Percentiles rank a stretch among this genome's conserved stretches.
Evolutionary conservation across 2,888 invertebrate species (phyloP).

Genomic region (Agrenia bidenticulata): DNA sequence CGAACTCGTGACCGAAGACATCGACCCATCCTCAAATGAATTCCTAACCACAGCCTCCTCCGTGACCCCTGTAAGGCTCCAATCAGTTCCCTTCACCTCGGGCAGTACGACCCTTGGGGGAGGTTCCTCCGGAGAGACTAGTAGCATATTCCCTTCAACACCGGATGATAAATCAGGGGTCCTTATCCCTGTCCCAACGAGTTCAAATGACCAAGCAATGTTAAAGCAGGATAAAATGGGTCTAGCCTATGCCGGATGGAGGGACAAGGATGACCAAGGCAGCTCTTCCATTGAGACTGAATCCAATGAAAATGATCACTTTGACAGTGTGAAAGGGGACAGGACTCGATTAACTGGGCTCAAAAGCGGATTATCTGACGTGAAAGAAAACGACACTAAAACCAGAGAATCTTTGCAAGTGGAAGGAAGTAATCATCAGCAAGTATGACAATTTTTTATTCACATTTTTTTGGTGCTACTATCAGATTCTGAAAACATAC

Average conservation of each 20-base stretch:
- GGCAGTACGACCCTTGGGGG: not conserved
- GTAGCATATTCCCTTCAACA: conserved; percentile 17
- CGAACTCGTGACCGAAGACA: not conserved
- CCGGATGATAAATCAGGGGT: not conserved
- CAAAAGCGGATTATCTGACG: conserved; percentile 33
- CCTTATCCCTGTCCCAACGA: not conserved
- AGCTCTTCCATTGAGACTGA: conserved; percentile 23
- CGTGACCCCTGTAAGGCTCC: conserved; percentile 47
- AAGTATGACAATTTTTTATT: conserved; percentile 61
- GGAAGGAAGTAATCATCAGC: conserved; percentile 74
- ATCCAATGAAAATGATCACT: not conserved
- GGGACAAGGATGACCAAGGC: conserved; percentile 10
- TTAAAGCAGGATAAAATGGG: not conserved
- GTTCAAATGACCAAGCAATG: not conserved
- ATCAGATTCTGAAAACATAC: no score
- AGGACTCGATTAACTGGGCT: no score
- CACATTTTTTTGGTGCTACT: no score
- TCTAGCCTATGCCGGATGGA: conserved; percentile 28
- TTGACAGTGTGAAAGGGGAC: not conserved
- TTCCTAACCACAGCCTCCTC: conserved; percentile 48
- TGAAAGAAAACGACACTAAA: conserved; percentile 65
- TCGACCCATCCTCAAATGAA: conserved; percentile 17
- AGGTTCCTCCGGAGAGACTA: not conserved
- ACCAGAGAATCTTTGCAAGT: conserved; percentile 72
- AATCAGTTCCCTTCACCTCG: conserved; percentile 25